These are phyloP conservation scores for Beris chalybata DNA, from an alignment of 2,888 invertebrate genomes.

Conservation along the genomic window DNA sequence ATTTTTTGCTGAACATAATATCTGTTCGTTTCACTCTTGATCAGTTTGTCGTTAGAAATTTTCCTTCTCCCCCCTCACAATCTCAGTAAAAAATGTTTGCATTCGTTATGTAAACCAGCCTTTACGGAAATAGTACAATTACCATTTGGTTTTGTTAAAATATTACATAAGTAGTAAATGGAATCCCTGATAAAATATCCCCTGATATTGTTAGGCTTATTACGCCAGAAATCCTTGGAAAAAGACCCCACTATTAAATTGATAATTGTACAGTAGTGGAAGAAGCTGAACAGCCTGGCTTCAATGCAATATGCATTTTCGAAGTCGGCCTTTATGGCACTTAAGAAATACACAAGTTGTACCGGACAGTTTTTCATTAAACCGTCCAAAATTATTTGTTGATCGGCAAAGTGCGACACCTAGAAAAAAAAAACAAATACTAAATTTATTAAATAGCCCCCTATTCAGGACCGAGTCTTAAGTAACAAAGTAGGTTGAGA, in stretches of 20 bases:
- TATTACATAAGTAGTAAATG: constrained; percentile 17
- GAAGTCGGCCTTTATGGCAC: constrained; percentile 45
- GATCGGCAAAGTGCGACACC: neutral
- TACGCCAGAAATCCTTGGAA: neutral
- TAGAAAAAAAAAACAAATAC: neutral
- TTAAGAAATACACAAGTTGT: constrained; percentile 45
- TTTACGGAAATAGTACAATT: neutral
- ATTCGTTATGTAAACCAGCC: too few relatives aligned
- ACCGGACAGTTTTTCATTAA: constrained; percentile 41
- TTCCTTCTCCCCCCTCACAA: too few relatives aligned
- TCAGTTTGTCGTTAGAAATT: too few relatives aligned
- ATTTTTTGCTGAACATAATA: too few relatives aligned
- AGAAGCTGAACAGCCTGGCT: constrained; percentile 45
- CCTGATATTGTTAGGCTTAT: constrained; percentile 20
- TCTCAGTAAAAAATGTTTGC: too few relatives aligned
- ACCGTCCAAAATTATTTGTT: neutral
- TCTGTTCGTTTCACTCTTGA: too few relatives aligned
- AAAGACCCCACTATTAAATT: constrained; percentile 46
- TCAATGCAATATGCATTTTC: constrained; percentile 44
- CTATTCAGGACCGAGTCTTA: too few relatives aligned
- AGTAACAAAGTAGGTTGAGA: too few relatives aligned
- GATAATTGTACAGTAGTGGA: constrained; percentile 45
- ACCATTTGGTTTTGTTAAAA: constrained; percentile 13
- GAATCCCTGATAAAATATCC: constrained; percentile 1
- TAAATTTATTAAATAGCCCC: neutral